Percentiles rank a stretch among this genome's conserved stretches.
These are phyloP conservation scores for Eutrigla gurnardus DNA, from an alignment of 2,797 vertebrate species.

Conservation along the genomic window DNA sequence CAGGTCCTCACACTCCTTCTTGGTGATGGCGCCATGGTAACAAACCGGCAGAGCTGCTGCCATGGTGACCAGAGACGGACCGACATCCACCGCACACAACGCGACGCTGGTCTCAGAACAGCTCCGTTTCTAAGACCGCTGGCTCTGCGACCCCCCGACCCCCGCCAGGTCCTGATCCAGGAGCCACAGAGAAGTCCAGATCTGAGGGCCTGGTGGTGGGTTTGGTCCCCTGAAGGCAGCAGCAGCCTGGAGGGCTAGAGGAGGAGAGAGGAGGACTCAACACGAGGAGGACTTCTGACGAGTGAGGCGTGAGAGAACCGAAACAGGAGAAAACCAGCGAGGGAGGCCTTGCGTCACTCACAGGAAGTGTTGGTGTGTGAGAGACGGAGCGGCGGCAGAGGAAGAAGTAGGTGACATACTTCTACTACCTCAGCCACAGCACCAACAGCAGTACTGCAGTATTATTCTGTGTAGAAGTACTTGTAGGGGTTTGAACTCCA, in stretches of 20 bases:
- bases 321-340: background rate
- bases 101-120: background rate
- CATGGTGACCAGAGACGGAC: constrained; percentile 26
- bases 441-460: no score
- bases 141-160: no score
- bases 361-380: constrained; percentile 61
- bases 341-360: constrained; percentile 17
- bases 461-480: no score
- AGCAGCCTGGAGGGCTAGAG: background rate
- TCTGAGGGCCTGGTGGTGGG: background rate
- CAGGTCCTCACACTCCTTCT: constrained; percentile 72
- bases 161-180: accelerated
- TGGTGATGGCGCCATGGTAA: constrained; percentile 77
- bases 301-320: background rate
- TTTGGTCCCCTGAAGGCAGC: background rate
- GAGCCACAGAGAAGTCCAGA: background rate
- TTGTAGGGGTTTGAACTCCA: no score
- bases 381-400: background rate
- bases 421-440: no score
- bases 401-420: background rate
- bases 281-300: accelerated
- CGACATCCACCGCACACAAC: constrained; percentile 5
- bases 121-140: background rate
- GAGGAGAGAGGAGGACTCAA: background rate
- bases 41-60: constrained; percentile 59